Percentiles rank a stretch among this genome's conserved stretches.
Evolutionary conservation across 2,113 vertebrate genomes (phyloP).

Genomic region (Melanotaenia duboulayi): DNA sequence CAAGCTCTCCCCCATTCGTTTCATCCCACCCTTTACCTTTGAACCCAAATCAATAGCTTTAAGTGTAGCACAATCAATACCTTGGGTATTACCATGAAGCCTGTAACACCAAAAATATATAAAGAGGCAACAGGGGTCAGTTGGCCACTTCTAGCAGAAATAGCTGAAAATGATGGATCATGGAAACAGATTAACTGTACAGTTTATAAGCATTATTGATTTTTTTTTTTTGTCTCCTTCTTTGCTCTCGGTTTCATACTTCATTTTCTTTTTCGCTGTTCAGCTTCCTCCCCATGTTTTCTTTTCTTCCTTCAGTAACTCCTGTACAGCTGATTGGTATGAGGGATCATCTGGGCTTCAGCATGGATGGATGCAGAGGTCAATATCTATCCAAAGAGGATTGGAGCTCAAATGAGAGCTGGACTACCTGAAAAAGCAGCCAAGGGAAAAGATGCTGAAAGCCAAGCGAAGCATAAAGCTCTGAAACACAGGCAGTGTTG

Average conservation of each 20-base stretch:
- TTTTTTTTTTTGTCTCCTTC: constrained; percentile 29
- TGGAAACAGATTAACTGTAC: constrained; percentile 39
- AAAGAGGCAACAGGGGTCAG: constrained; percentile 36
- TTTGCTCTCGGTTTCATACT: constrained; percentile 31
- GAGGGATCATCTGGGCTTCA: constrained; percentile 60
- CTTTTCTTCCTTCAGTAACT: constrained; percentile 10
- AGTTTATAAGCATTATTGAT: constrained; percentile 51
- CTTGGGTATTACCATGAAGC: constrained; percentile 47
- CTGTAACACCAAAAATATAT: constrained; percentile 54
- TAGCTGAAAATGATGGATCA: constrained; percentile 51
- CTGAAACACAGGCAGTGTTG: constrained; percentile 22
- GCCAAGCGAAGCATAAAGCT: constrained; percentile 48
- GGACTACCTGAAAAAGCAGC: constrained; percentile 56
- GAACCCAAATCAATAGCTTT: constrained; percentile 64
- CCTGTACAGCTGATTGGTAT: constrained; percentile 48
- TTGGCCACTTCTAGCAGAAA: constrained; percentile 53
- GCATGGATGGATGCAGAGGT: constrained; percentile 64
- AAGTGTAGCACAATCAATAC: constrained; percentile 69
- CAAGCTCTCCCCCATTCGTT: constrained; percentile 17
- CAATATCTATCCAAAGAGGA: constrained; percentile 71
- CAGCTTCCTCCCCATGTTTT: not conserved
- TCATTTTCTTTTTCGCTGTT: constrained; percentile 38
- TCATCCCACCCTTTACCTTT: constrained; percentile 60
- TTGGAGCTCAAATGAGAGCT: constrained; percentile 61
- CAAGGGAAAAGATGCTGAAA: constrained; percentile 51